Conservation (phyloP, 2,797 vertebrate genomes). For the Eulemur albifrons region DNA sequence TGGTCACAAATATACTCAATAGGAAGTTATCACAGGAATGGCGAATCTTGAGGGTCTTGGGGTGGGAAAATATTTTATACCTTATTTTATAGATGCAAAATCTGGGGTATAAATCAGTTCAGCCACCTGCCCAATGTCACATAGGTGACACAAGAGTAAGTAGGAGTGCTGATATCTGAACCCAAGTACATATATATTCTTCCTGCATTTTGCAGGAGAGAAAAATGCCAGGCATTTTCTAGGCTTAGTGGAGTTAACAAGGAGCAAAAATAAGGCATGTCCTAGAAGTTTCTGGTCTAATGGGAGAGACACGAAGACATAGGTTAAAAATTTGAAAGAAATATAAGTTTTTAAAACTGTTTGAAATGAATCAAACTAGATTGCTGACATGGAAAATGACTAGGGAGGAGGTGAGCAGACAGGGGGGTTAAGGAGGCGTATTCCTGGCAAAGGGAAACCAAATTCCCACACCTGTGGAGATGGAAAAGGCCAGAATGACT, state of each 20-base stretch:
- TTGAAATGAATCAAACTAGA: not conserved
- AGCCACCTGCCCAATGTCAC: not conserved
- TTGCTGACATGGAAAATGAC: not conserved
- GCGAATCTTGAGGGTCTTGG: not conserved
- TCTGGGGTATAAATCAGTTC: not conserved
- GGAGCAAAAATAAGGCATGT: not conserved
- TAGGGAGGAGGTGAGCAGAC: not conserved
- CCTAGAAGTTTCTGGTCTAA: not conserved
- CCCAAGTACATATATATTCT: not conserved
- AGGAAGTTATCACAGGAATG: not conserved
- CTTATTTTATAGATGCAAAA: not conserved
- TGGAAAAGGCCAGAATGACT: not conserved
- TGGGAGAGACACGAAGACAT: not conserved
- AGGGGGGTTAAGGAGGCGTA: not conserved
- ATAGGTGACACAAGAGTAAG: not conserved
- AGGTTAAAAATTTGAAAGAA: not conserved
- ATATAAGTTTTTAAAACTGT: not conserved
- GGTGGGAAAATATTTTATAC: not conserved
- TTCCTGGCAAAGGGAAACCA: not conserved
- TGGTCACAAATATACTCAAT: not conserved
- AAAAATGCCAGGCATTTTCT: not conserved
- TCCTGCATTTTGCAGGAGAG: not conserved
- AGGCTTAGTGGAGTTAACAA: not conserved
- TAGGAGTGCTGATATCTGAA: not conserved
- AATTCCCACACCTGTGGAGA: not conserved